Conservation (phyloP, 1,140 invertebrate species). For the Bradynema listronoti region DNA sequence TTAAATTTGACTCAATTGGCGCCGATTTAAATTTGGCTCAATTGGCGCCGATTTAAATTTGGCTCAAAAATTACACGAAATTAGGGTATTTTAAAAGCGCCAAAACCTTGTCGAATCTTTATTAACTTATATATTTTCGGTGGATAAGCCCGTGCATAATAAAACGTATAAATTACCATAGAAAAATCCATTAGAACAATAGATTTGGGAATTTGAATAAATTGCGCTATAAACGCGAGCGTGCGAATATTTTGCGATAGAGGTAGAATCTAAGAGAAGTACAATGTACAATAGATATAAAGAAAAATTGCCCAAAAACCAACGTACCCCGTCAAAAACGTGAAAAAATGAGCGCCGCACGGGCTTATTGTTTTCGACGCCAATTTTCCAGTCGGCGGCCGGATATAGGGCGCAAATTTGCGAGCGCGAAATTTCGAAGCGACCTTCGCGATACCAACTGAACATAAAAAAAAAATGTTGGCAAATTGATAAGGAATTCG, state of each 20-base stretch:
- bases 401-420: conserved; percentile 17
- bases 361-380: background rate
- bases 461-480: conserved; percentile 1
- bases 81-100: no score
- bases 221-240: conserved; percentile 22
- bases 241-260: conserved; percentile 12
- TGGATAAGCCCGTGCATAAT: conserved; percentile 6
- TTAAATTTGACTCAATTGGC: no score
- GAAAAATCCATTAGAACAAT: conserved; percentile 14
- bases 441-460: conserved; percentile 27
- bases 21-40: no score
- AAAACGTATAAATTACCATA: conserved; percentile 4
- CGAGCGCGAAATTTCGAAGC: conserved; percentile 18
- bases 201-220: conserved; percentile 9
- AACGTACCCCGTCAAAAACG: no score
- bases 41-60: no score
- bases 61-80: no score
- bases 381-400: conserved; percentile 12
- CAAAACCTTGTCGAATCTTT: no score
- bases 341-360: background rate
- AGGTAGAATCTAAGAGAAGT: conserved; percentile 14
- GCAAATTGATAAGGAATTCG: no score
- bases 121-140: no score
- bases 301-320: no score
- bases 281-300: no score